Conservation (phyloP, 2,797 vertebrate genomes). For the Vultur gryphus region DNA sequence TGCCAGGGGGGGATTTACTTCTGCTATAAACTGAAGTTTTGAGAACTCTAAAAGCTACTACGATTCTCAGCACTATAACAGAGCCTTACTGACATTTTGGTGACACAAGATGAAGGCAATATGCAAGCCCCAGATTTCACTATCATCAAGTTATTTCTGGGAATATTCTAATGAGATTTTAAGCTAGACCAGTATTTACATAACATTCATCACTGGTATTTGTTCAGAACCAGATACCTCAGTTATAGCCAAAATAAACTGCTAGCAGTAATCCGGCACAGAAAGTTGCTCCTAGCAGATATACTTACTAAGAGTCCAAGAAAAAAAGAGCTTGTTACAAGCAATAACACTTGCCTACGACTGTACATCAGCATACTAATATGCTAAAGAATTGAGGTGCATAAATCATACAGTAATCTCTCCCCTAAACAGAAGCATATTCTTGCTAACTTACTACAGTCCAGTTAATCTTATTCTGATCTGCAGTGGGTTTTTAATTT, state of each 20-base stretch:
- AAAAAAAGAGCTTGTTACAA: background rate
- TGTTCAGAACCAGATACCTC: background rate
- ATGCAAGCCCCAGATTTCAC: background rate
- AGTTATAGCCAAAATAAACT: conserved; percentile 33
- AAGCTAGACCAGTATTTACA: background rate
- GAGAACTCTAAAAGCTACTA: background rate
- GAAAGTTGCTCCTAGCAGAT: background rate
- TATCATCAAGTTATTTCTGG: conserved; percentile 21
- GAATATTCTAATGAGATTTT: conserved; percentile 30
- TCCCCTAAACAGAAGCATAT: background rate
- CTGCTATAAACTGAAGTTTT: background rate
- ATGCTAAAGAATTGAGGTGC: background rate
- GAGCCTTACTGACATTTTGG: background rate
- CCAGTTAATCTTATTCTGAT: background rate
- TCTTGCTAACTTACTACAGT: background rate
- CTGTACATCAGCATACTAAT: background rate
- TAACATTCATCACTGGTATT: conserved; percentile 21
- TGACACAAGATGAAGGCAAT: background rate
- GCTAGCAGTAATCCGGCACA: background rate
- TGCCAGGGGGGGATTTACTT: background rate
- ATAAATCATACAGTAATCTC: background rate
- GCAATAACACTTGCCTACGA: background rate
- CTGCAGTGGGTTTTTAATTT: background rate
- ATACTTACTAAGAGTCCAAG: background rate
- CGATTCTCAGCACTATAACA: background rate